A percentile compares a stretch with the other conserved stretches of the same genome.
These are phyloP conservation scores for Leucopternis melanops DNA, from an alignment of 2,113 vertebrate genomes.

Conservation along the genomic window DNA sequence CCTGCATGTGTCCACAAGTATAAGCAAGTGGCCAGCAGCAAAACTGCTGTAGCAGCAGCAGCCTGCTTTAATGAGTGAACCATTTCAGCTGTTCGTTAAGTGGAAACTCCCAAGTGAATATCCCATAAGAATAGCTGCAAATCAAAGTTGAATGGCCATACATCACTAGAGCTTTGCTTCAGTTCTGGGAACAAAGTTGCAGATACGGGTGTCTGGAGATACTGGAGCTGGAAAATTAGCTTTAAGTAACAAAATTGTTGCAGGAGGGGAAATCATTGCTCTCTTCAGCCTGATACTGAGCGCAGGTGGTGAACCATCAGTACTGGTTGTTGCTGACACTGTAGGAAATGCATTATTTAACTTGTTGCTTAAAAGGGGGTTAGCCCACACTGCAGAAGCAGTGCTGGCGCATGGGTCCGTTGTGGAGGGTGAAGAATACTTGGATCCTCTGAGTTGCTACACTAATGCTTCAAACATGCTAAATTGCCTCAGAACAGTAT, in stretches of 20 bases:
- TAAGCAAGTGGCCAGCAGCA: background rate
- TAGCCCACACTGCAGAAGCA: background rate
- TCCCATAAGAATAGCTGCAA: background rate
- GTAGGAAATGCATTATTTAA: background rate
- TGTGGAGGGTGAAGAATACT: background rate
- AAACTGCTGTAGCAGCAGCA: background rate
- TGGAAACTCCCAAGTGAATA: background rate
- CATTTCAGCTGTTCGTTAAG: background rate
- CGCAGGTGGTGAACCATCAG: background rate
- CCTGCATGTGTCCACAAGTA: background rate
- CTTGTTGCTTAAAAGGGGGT: background rate
- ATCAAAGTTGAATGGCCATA: background rate
- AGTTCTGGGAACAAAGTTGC: background rate
- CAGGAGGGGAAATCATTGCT: background rate
- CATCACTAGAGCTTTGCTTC: background rate
- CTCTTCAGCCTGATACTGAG: background rate
- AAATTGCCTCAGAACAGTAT: background rate
- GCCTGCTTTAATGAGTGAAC: background rate
- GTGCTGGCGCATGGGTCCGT: background rate
- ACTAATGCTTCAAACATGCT: background rate
- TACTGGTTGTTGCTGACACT: background rate
- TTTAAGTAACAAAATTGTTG: background rate
- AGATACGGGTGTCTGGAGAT: background rate
- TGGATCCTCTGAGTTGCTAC: background rate
- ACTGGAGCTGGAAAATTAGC: background rate